Base-by-base conservation (phyloP, 92 coral and sea anemone genomes). In the Zoanthus sansibaricus region DNA sequence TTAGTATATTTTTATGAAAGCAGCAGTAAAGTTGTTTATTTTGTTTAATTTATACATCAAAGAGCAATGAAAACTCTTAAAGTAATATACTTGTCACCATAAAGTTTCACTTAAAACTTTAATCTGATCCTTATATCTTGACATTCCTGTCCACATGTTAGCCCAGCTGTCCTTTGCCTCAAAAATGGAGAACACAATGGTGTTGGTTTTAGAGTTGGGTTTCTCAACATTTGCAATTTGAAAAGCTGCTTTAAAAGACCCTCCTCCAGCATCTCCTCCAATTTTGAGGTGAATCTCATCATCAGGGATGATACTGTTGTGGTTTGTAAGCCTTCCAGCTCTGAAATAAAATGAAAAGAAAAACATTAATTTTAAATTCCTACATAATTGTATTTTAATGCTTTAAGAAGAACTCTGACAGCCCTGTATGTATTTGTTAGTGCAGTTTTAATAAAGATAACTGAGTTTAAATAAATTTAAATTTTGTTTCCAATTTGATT, bases 251-350 rank as follows among this genome's bases (percentile, higher is more conserved):
- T 76, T 76, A 33, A 76, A 76, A 51, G 67, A 51, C 67, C 67
- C 82, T 76, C 82, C 82, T 31, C 82, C 67, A 49, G 86, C 90
- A 78, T 78, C 90, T 47, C 90, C 90, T 4, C 79, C 86, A 59
- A 79, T 69, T 58, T 82, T 87, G 31, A 44, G 15, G 42, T 87
- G 90, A 4, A 87, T 75, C 37, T 78, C 86, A 37, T 54, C 44
- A 18, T 87, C 72, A 13, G 90, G 90, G 18, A 87, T 70, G 0
- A 13, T n/a, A 9, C 72, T 79, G 37, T 68, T 87, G 6, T 37
- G 61, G 13, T 54, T 51, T 15, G 71, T 55, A 55, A 78, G 49
- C 21, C 83, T 78, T 21, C 31, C 49, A 61, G 75, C 75, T 12
- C 75, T 69, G 73, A 68, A 68, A 55, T 54, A 9, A 16, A 9